Percentiles rank a stretch among this genome's conserved stretches.
Conservation (phyloP, 2,888 invertebrate species). For the Amiota minor region DNA sequence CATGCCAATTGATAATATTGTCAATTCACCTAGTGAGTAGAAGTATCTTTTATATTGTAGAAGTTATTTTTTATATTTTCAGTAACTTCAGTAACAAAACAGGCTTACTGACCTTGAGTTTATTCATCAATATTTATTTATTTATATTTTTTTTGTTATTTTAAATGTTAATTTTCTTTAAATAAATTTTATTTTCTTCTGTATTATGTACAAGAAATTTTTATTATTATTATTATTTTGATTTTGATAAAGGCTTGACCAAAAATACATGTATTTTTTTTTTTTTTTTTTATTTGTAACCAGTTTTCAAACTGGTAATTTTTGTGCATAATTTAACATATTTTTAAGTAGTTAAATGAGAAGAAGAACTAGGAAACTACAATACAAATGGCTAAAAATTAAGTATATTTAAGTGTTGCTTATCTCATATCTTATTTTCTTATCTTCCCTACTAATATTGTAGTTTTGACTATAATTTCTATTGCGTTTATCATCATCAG, state of each 20-base stretch:
- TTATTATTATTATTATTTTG: too few relatives aligned
- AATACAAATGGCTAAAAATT: background rate
- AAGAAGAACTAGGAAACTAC: background rate
- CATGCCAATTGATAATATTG: conserved; percentile 1
- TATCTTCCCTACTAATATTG: background rate
- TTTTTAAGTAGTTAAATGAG: background rate
- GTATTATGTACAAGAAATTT: conserved; percentile 13
- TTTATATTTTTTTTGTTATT: background rate
- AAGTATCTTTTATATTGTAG: too few relatives aligned
- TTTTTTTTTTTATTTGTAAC: background rate
- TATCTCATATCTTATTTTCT: background rate
- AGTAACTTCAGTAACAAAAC: too few relatives aligned
- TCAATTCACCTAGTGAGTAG: too few relatives aligned
- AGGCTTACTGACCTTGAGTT: background rate
- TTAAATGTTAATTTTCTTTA: conserved; percentile 8
- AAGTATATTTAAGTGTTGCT: background rate
- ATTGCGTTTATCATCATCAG: too few relatives aligned
- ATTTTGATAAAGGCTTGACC: background rate
- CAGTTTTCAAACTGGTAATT: background rate
- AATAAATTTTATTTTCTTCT: background rate
- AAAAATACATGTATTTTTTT: background rate
- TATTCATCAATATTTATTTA: conserved; percentile 10
- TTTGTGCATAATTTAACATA: background rate
- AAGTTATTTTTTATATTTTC: background rate
- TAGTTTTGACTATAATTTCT: background rate